Percentiles rank a stretch among this genome's conserved stretches.
Conservation (phyloP, 2,797 vertebrate genomes). For the Myotis pilosus region DNA sequence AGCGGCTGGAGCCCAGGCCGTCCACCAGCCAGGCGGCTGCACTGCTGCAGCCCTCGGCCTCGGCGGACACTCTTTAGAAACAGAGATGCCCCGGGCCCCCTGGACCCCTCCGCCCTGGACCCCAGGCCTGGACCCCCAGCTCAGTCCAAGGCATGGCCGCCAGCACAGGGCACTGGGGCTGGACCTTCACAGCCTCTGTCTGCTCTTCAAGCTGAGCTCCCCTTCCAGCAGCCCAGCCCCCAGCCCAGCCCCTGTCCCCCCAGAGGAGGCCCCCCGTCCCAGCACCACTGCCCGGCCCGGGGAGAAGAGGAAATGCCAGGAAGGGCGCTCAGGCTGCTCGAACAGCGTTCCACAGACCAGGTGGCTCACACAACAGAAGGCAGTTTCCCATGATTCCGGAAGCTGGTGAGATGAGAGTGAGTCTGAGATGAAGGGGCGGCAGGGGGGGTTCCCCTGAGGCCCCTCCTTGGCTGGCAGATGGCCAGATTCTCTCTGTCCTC, state of each 20-base stretch:
- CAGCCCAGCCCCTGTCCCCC: background rate
- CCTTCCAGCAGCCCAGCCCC: background rate
- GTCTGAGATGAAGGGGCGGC: background rate
- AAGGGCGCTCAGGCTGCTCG: background rate
- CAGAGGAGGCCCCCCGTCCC: background rate
- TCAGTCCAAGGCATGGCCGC: fast-evolving
- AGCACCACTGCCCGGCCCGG: fast-evolving
- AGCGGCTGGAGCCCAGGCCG: fast-evolving
- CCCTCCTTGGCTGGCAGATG: background rate
- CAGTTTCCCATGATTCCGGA: background rate
- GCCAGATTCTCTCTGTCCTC: background rate
- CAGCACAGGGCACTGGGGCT: background rate
- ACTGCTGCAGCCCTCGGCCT: background rate
- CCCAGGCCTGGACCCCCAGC: background rate
- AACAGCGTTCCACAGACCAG: too few species aligned
- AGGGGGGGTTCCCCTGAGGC: background rate
- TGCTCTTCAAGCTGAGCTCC: background rate
- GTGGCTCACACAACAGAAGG: background rate
- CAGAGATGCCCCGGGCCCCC: background rate
- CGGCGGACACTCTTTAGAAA: background rate
- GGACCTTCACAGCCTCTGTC: too few species aligned
- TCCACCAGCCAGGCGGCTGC: too few species aligned
- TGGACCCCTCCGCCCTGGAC: too few species aligned
- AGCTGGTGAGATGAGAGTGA: background rate
- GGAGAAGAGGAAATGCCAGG: background rate